A percentile compares a stretch with the other conserved stretches of the same genome.
phyloP scores from a whole-genome alignment of 2,113 vertebrate genomes.

The Crotophaga sulcirostris region DNA sequence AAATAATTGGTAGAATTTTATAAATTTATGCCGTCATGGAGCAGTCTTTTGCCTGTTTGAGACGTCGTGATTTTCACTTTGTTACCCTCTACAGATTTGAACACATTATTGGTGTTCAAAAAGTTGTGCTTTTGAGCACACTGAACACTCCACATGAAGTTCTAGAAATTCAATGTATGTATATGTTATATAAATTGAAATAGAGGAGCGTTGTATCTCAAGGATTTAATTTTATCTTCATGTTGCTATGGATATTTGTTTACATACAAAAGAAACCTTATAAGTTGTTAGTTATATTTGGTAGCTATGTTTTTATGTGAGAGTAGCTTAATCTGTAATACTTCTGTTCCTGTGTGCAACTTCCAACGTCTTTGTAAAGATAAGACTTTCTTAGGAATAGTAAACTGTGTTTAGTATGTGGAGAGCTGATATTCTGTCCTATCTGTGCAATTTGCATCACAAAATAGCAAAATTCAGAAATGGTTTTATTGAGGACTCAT shows the following conservation, averaged over 20 bases:
- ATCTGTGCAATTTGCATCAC: background rate
- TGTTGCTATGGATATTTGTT: background rate
- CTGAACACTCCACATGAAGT: background rate
- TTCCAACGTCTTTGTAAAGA: background rate
- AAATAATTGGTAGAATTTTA: background rate
- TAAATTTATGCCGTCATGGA: background rate
- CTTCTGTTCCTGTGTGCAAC: background rate
- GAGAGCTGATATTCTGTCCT: background rate
- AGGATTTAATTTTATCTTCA: background rate
- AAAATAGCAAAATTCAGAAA: background rate
- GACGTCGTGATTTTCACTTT: background rate
- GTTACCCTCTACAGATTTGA: background rate
- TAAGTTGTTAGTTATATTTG: background rate
- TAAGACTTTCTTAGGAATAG: background rate
- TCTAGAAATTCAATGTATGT: background rate
- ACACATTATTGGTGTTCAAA: background rate
- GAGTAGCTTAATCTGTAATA: background rate
- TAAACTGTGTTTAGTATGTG: background rate
- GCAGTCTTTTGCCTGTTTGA: background rate
- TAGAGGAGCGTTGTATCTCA: accelerated
- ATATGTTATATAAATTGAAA: background rate
- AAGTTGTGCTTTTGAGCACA: background rate
- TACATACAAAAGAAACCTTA: background rate
- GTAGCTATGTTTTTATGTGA: background rate
- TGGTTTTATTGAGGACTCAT: background rate